These are phyloP conservation scores for Austrofundulus limnaeus DNA, from an alignment of 2,113 vertebrate species.

Conservation along the genomic window DNA sequence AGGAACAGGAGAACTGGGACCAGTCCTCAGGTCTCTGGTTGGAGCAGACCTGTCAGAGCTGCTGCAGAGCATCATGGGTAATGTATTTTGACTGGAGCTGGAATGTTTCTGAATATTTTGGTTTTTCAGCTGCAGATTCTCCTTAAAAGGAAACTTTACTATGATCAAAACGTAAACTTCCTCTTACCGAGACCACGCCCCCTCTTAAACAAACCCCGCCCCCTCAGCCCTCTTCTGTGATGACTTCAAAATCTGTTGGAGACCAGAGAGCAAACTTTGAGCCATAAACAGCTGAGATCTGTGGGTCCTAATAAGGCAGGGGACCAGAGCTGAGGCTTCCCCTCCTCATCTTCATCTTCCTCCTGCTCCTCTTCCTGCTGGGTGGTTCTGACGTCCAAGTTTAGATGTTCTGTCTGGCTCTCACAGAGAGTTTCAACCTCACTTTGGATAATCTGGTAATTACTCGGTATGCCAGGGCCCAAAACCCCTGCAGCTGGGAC, in stretches of 20 bases:
- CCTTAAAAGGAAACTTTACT: slow-evolving; percentile 48
- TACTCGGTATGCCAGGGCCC: too few species aligned
- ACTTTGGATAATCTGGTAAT: too few species aligned
- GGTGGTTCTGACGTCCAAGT: slow-evolving; percentile 51
- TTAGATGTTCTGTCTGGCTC: slow-evolving; percentile 41
- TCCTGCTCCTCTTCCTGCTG: slow-evolving; percentile 4
- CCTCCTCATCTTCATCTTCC: background rate
- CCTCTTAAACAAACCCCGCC: background rate
- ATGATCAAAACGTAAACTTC: slow-evolving; percentile 37
- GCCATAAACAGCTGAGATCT: background rate
- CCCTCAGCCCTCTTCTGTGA: background rate
- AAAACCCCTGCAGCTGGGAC: too few species aligned
- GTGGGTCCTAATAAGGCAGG: slow-evolving; percentile 75
- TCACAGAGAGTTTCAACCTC: background rate
- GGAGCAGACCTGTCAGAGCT: too few species aligned
- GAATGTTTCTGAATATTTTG: slow-evolving; percentile 1
- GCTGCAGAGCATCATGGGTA: slow-evolving; percentile 29
- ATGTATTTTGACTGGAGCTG: background rate
- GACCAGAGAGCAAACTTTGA: background rate
- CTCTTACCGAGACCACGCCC: background rate
- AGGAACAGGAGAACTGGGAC: too few species aligned
- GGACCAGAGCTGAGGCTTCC: slow-evolving; percentile 43
- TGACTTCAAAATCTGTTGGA: background rate
- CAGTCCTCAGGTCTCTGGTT: too few species aligned
- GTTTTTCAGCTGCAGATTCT: background rate